These are phyloP conservation scores for Pogonus chalceus DNA, from an alignment of 1,140 invertebrate genomes.

Conservation along the genomic window DNA sequence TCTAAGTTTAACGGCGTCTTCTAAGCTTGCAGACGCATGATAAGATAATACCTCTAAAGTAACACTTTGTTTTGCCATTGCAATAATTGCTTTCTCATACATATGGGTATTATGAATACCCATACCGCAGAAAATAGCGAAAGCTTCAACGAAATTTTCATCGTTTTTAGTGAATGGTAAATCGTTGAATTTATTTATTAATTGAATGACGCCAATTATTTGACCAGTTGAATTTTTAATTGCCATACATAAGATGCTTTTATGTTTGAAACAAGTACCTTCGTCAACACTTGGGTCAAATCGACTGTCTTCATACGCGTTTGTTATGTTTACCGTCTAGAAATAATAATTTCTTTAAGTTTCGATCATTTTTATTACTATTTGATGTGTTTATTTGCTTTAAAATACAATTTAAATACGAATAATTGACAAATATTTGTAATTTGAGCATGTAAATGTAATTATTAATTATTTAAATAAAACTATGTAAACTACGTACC, in stretches of 20 bases:
- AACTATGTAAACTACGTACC: constrained; percentile 44
- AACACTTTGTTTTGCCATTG: constrained; percentile 91
- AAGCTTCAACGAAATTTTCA: constrained; percentile 90
- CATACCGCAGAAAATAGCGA: constrained; percentile 96
- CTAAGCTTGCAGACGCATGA: constrained; percentile 82
- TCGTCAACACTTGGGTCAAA: constrained; percentile 84
- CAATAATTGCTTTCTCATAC: constrained; percentile 88
- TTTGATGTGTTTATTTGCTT: too few species aligned
- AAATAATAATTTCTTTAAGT: constrained; percentile 22
- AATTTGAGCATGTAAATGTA: not conserved
- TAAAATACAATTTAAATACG: too few species aligned
- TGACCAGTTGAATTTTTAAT: constrained; percentile 81
- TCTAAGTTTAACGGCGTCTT: constrained; percentile 73
- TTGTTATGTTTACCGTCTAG: constrained; percentile 76
- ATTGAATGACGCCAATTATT: constrained; percentile 88
- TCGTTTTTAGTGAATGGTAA: constrained; percentile 83
- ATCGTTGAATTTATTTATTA: constrained; percentile 88
- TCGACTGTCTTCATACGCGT: constrained; percentile 83
- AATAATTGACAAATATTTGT: too few species aligned
- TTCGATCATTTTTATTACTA: too few species aligned
- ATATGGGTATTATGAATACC: constrained; percentile 95
- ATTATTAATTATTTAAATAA: constrained; percentile 2
- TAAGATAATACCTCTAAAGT: constrained; percentile 93
- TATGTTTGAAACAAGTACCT: constrained; percentile 66
- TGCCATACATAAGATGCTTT: constrained; percentile 82